phyloP scores from a whole-genome alignment of 2,888 invertebrate species.

The Drosophila colorata region DNA sequence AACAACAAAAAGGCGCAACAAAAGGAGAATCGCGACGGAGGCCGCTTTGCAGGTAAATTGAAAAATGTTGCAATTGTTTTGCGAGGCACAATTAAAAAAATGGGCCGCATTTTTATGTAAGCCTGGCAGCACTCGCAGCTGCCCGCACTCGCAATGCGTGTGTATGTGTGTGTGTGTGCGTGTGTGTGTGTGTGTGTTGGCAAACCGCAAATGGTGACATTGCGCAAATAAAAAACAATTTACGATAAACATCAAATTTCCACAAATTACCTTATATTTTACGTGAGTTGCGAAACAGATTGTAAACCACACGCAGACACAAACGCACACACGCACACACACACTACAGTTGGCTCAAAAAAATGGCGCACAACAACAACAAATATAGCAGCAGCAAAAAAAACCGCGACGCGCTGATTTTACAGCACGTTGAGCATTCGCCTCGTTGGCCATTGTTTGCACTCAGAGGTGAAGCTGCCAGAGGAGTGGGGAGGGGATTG shows the following conservation, averaged over 20 bases:
- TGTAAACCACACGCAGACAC: conserved; percentile 76
- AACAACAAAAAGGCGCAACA: conserved; percentile 2
- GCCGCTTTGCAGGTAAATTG: conserved; percentile 66
- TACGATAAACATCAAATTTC: conserved; percentile 85
- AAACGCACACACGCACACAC: conserved; percentile 21
- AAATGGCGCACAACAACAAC: conserved; percentile 25
- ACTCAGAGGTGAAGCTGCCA: neutral
- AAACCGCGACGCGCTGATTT: conserved; percentile 75
- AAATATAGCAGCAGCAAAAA: conserved; percentile 15
- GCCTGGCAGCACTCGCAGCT: conserved; percentile 43
- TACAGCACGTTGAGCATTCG: conserved; percentile 74
- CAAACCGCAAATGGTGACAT: conserved; percentile 81
- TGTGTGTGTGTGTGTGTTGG: conserved; percentile 53
- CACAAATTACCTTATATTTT: conserved; percentile 85
- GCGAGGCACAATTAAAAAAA: conserved; percentile 57
- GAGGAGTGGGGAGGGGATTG: neutral
- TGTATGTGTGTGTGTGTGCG: conserved; percentile 19
- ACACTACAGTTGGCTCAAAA: conserved; percentile 16
- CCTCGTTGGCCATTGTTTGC: conserved; percentile 75
- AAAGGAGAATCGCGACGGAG: conserved; percentile 5
- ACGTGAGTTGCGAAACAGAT: conserved; percentile 84
- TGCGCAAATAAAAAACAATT: conserved; percentile 84
- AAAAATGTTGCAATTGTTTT: conserved; percentile 75
- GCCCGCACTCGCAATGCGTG: neutral
- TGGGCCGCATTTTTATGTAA: conserved; percentile 9